Evolutionary conservation across 2,888 invertebrate species (phyloP).

Genomic region (Drosophila tanythrix): DNA sequence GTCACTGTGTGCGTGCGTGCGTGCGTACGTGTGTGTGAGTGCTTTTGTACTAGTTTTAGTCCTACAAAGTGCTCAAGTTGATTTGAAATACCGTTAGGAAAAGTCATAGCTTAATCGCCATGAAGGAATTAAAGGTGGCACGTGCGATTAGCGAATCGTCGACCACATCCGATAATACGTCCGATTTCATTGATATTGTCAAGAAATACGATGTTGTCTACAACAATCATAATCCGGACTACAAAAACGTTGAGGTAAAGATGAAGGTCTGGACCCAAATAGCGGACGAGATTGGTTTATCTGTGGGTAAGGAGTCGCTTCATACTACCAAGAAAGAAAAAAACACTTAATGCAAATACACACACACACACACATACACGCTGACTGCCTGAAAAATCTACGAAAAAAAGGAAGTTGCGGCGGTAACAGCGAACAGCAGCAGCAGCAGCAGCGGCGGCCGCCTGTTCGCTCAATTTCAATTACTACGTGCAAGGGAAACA

Average conservation of each 20-base stretch:
- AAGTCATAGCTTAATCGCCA: conserved; percentile 37
- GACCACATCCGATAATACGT: conserved; percentile 83
- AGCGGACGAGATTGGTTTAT: conserved; percentile 84
- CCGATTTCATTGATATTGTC: conserved; percentile 84
- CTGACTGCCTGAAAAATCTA: conserved; percentile 22
- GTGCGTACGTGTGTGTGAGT: conserved; percentile 21
- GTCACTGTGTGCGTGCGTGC: conserved; percentile 7
- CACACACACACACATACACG: conserved; percentile 6
- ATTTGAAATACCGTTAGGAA: conserved; percentile 52
- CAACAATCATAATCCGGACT: conserved; percentile 84
- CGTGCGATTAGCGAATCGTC: conserved; percentile 82
- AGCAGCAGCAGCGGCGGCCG: conserved; percentile 39
- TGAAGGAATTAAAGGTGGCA: conserved; percentile 78
- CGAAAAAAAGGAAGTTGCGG: conserved; percentile 57
- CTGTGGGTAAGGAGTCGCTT: conserved; percentile 81
- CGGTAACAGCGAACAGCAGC: conserved; percentile 47
- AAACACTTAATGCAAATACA: conserved; percentile 21
- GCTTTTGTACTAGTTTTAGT: conserved; percentile 12
- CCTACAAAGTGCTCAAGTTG: conserved; percentile 17
- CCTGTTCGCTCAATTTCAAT: conserved; percentile 66
- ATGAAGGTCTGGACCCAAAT: conserved; percentile 83
- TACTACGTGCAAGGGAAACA: conserved; percentile 61
- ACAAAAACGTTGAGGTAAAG: conserved; percentile 84
- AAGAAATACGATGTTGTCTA: conserved; percentile 84
- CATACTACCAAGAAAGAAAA: conserved; percentile 5